These are phyloP conservation scores for Ceramica pisi DNA, from an alignment of 2,888 invertebrate species.

Conservation along the genomic window DNA sequence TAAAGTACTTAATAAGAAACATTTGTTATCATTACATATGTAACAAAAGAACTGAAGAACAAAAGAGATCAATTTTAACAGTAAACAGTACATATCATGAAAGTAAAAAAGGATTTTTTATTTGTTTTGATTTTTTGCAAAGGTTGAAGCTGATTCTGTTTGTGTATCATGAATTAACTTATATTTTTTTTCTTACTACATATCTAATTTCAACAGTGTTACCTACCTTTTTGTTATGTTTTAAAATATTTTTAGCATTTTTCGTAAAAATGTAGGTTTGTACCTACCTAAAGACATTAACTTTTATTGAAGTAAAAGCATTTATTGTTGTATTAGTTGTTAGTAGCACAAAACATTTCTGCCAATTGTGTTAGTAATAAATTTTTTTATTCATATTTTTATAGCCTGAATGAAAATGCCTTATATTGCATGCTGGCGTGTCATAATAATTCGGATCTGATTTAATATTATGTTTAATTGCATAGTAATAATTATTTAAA, in stretches of 20 bases:
- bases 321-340: slow-evolving; percentile 63
- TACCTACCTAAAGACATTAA: slow-evolving; percentile 42
- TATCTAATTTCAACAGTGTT: slow-evolving; percentile 33
- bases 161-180: slow-evolving; percentile 14
- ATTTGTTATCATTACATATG: slow-evolving; percentile 11
- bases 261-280: slow-evolving; percentile 28
- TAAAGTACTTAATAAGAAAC: slow-evolving; percentile 51
- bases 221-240: slow-evolving; percentile 45
- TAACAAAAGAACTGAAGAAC: slow-evolving; percentile 40
- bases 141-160: slow-evolving; percentile 19
- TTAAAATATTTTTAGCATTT: slow-evolving; percentile 36
- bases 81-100: slow-evolving; percentile 59
- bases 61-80: slow-evolving; percentile 45
- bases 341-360: slow-evolving; percentile 28
- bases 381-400: slow-evolving; percentile 19
- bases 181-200: slow-evolving; percentile 1
- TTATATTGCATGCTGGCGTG: slow-evolving; percentile 42
- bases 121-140: slow-evolving; percentile 3
- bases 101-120: slow-evolving; percentile 10
- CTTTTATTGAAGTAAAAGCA: slow-evolving; percentile 47
- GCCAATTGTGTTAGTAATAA: slow-evolving; percentile 28
- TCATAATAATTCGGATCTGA: slow-evolving; percentile 54
- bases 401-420: slow-evolving; percentile 34
- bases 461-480: slow-evolving; percentile 24
- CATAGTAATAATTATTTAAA: slow-evolving; percentile 32